Base-by-base conservation (phyloP, 2,888 invertebrate species). In the Synergus itoensis region DNA sequence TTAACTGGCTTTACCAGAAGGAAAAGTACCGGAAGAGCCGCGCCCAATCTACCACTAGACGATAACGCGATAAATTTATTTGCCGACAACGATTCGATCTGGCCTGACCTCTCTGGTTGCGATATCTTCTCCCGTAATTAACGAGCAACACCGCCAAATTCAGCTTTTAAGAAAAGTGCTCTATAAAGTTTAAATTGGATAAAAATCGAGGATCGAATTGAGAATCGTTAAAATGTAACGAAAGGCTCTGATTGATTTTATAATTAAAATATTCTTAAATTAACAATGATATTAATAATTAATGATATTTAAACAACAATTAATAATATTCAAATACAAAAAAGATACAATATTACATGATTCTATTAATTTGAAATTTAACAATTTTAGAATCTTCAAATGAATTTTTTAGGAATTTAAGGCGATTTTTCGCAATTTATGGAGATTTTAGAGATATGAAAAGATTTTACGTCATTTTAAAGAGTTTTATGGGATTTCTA, bases 1-100 rank as follows among this genome's bases (percentile, higher is more conserved):
- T 73, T 73, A 73, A 73, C 73, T 73, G 73, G n/a, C 73, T 53
- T 48, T 48, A 53, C 36, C 36, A 53, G 53, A 48, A 36, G 73
- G 73, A 73, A 73, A 73, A 73, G 48, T 53, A 73, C 28, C 48
- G 73, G 73, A 73, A 73, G 67, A 21, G 69, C 45, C 69, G 45
- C 69, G 45, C 69, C 69, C 45, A 69, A 69, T 69, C 69, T 69
- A 69, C 48, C 28, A 69, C 28, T 48, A 28, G 73, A 73, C 73
- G 73, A 73, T 73, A 73, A 73, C 48, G 73, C 73, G 73, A 73
- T 73, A 73, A 53, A 73, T 73, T 73, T 73, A 73, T 73, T 73
- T 28, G 48, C 73, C 73, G 53, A 53, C 73, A 73, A 73, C 73
- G 73, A 73, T 73, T 69, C 69, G 69, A 69, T 69, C 69, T 69